Base-by-base conservation (phyloP, 2,888 invertebrate species). In the Pandemis cinnamomeana region DNA sequence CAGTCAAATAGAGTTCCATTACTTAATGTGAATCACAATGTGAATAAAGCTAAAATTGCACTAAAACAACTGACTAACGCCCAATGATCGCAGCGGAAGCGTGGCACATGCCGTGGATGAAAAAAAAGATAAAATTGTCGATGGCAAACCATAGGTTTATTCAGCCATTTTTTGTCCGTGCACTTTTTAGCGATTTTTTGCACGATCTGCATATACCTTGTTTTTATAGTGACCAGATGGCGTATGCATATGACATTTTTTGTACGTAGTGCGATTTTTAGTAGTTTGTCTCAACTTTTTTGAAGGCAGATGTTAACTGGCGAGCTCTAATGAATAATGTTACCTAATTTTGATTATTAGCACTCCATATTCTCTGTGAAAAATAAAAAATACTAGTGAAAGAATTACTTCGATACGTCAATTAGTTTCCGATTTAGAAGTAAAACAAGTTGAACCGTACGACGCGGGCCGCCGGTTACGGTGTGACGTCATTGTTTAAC, bases 161-260 rank as follows among this genome's bases (percentile, higher is more conserved):
- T 88, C 86, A 80, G 78, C 79, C 79, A 74, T 77, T 79, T 77
- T 77, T 75, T 78, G 78, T 79, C 79, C 81, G 83, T 85, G 84
- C 83, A 85, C 88, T 89, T 93, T 92, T 92, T 91, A 91, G 89
- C 89, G 80, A 83, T 81, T 86, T 90, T 91, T 90, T 89, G 83
- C 84, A 83, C 82, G 82, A 83, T 85, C 83, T 85, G 84, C 84
- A 85, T 86, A 86, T 80, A 77, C 78, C 77, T 72, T 81, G 87
- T 90, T 91, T 90, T 90, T 89, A 82, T 86, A 87, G 78, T 88
- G 89, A 86, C 92, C 93, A 94, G 92, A 91, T 93, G 93, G 88
- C 87, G 84, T 92, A 94, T 94, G 93, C 93, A 93, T 92, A 94
- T 93, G 93, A 94, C 92, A 93, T 84, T 91, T 92, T 89, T 92